Evolutionary conservation across 2,888 invertebrate genomes (phyloP), one percentile per base, ranked within the genome.

Genomic region (Iselma pallidipennis): DNA sequence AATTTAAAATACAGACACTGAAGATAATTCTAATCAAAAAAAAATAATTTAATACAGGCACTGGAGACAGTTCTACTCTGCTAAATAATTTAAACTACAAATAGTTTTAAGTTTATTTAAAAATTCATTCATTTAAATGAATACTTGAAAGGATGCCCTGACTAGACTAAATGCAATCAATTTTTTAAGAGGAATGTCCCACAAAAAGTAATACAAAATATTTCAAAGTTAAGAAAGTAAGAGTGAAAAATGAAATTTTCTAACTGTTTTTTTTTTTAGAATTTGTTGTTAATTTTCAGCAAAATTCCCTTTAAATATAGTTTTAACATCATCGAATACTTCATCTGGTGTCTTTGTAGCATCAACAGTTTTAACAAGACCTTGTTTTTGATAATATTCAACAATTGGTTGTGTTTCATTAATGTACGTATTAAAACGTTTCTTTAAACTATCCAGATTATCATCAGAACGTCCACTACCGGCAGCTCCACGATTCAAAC

Each of bases 381-480:
- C 87, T 59, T 84, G 78, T 29, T 84, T 78, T 42, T 91, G 88
- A 74, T 94, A 98, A 78, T 93, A 86, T 28, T 94, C 85, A 57
- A 98, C 90, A 66, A 98, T 96, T 0, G 97, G 96, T 85, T 94
- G 85, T 0, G 97, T 96, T 74, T 94, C 93, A 64, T 88, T 89
- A 23, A 89, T 81, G 78, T 95, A 96, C 0, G 95, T 97, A 69
- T 89, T 85, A 73, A 96, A 93, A 61, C 97, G 87, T 78, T 96
- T 96, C 71, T 89, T 88, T 50, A 98, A 82, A 71, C 92, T 91
- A 42, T 96, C 95, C 48, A 88, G 79, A 77, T 99, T 99, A 80
- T 99, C 99, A 80, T 99, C 99, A 1, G 91, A 87, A 10, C 98
- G 88, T 0, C 97, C 97, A 79, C 95, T 96, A 51, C 94, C 95